Percentiles rank a stretch among this genome's conserved stretches.
Conservation (phyloP, 2,797 vertebrate genomes). For the Lagorchestes hirsutus region DNA sequence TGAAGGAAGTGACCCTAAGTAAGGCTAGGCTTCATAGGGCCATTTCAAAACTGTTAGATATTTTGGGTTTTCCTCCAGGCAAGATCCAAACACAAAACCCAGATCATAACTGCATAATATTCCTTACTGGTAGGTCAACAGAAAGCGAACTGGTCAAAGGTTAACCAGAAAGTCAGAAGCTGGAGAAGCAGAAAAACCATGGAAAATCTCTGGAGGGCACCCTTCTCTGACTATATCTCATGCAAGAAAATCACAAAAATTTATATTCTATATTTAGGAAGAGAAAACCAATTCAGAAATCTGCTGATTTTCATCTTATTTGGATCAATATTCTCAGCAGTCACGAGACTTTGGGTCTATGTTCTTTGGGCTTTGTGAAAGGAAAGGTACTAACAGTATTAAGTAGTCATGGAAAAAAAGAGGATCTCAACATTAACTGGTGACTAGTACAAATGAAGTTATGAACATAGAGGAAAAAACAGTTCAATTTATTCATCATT, state of each 20-base stretch:
- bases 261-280: conserved; percentile 29
- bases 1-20: conserved; percentile 20
- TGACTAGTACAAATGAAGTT: background rate
- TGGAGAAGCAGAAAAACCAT: conserved; percentile 12
- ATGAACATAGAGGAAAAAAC: background rate
- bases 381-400: conserved; percentile 27
- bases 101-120: background rate
- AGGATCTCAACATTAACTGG: background rate
- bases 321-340: conserved; percentile 38
- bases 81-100: conserved; percentile 23
- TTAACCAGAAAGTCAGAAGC: background rate
- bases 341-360: conserved; percentile 14
- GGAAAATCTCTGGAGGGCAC: background rate
- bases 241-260: conserved; percentile 24
- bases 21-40: conserved; percentile 10
- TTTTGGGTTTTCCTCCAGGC: background rate
- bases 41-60: conserved; percentile 40
- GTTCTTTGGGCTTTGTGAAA: background rate
- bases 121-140: conserved; percentile 6
- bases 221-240: background rate
- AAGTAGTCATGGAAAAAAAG: conserved; percentile 38
- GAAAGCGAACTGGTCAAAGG: conserved; percentile 25
- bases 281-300: conserved; percentile 22
- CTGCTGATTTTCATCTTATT: conserved; percentile 39
- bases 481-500: conserved; percentile 26